Evolutionary conservation across 2,888 invertebrate genomes (phyloP).

Genomic region (Scaptomyza parva): DNA sequence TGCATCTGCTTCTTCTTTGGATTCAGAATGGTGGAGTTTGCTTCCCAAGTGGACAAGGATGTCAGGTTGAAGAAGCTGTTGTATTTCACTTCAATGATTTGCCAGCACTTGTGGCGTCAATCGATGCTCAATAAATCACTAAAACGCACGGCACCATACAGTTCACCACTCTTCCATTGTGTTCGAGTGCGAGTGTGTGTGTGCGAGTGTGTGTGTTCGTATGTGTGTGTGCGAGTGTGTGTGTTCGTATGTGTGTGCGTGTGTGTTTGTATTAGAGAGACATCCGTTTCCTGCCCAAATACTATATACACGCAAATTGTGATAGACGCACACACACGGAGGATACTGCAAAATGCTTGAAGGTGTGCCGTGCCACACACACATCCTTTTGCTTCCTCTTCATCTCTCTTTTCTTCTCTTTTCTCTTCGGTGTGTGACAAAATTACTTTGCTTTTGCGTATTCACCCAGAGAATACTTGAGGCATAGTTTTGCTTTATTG

Average conservation of each 20-base stretch:
- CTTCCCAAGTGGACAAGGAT: slow-evolving; percentile 2
- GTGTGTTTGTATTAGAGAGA: slow-evolving; percentile 49
- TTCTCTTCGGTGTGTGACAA: slow-evolving; percentile 22
- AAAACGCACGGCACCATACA: slow-evolving; percentile 42
- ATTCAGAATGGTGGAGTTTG: slow-evolving; percentile 12
- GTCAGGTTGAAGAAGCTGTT: slow-evolving; percentile 20
- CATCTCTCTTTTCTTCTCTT: no score
- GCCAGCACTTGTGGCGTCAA: slow-evolving; percentile 69
- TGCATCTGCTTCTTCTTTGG: no score
- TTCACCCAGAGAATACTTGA: slow-evolving; percentile 29
- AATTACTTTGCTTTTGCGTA: slow-evolving; percentile 30
- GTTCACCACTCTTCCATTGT: slow-evolving; percentile 27
- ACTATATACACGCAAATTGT: slow-evolving; percentile 64
- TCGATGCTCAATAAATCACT: slow-evolving; percentile 67
- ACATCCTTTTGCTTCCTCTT: slow-evolving; percentile 23
- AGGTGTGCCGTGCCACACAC: slow-evolving; percentile 25
- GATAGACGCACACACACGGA: slow-evolving; percentile 44
- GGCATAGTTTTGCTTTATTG: slow-evolving; percentile 70
- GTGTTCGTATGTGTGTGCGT: slow-evolving; percentile 4
- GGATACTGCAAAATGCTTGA: slow-evolving; percentile 23
- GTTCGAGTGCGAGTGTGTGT: background rate
- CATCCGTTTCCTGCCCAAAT: slow-evolving; percentile 66
- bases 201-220: slow-evolving; percentile 39
- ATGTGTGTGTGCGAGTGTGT: slow-evolving; percentile 3
- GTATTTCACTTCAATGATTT: slow-evolving; percentile 57